A percentile compares a stretch with the other conserved stretches of the same genome.
Conservation (phyloP, 2,888 invertebrate genomes). For the Tolmerus cingulatus region DNA sequence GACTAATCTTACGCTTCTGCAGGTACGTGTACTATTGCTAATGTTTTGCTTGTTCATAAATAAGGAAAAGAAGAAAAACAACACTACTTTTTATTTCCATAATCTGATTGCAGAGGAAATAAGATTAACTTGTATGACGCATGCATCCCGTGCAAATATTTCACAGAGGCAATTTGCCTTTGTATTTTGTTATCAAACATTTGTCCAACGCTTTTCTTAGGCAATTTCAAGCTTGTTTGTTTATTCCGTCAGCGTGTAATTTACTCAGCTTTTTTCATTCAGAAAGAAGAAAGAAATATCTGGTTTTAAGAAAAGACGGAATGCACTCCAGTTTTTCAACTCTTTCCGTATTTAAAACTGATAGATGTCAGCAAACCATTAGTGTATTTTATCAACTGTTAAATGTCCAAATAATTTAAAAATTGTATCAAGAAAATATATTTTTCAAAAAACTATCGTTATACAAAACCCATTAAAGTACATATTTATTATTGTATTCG, state of each 20-base stretch:
- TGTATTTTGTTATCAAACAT: neutral
- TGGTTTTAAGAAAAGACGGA: no score
- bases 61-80: neutral
- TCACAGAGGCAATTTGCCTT: neutral
- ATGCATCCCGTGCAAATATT: neutral
- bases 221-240: neutral
- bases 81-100: neutral
- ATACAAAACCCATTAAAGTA: neutral
- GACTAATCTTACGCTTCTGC: conserved; percentile 85
- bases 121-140: neutral
- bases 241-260: neutral
- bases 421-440: no score
- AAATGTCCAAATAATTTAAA: no score
- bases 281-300: neutral
- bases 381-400: no score
- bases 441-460: neutral
- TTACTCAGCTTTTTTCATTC: neutral
- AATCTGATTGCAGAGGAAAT: neutral
- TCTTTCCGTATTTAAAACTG: no score
- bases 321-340: no score
- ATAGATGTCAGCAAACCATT: no score
- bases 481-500: neutral
- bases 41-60: neutral
- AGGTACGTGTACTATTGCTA: conserved; percentile 57
- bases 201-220: neutral